Evolutionary conservation across 2,113 vertebrate genomes (phyloP), one percentile per base, ranked within the genome.

Genomic region (Ivindomyrus marchei): DNA sequence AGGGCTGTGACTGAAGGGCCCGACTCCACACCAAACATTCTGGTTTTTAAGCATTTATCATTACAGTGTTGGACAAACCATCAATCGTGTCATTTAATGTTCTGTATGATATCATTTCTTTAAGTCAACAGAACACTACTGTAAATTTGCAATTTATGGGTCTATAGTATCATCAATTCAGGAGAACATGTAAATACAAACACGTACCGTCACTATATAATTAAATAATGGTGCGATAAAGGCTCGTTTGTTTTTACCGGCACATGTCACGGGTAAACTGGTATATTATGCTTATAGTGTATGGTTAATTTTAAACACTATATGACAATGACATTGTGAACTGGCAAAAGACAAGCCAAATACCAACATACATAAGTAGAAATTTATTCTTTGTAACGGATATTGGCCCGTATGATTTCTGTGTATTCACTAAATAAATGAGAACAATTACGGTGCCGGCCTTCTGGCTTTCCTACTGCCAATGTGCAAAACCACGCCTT

Each of bases 381-480:
- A 24, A 13, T 7, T 0, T 13, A 36, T 58, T 87, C 21, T 17
- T 31, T 62, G n/a, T 49, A 39, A 85, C 52, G 49, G 56, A 7
- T 52, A 46, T 87, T 50, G n/a, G 27, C 45, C n/a, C 46, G 19
- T 88, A 31, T 86, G 45, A 62, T 49, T 27, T 27, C 27, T 86
- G 86, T 86, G 85, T 90, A 86, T 66, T 87, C 45, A 49, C 58
- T 11, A 47, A 66, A 88, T 83, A 66, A 88, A 88, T 39, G 58
- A 70, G 58, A 62, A 27, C 56, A 62, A 45, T 56, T 88, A 53
- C 53, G 47, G 24, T 42, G 52, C 45, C 39, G 27, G 53, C 53
- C 56, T 88, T 2, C 56, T 90, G 66, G 52, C 87, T 90, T 91
- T 92, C 90, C 91, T 66, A 88, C 84, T 91, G 87, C 88, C 52